phyloP scores from a whole-genome alignment of 2,888 invertebrate genomes.

The Sicus ferrugineus region DNA sequence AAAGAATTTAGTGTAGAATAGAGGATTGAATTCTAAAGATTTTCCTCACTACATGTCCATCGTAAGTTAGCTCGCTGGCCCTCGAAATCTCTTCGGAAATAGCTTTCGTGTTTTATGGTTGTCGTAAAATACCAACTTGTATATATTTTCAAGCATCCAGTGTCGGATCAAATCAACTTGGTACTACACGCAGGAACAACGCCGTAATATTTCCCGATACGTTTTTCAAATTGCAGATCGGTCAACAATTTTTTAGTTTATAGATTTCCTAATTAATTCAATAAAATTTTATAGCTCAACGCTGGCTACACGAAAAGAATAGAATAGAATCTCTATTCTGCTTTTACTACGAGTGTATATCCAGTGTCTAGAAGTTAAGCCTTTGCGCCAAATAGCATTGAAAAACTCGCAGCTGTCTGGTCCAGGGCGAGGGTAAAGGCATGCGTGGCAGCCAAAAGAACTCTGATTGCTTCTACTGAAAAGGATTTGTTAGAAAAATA shows the following conservation, averaged over 20 bases:
- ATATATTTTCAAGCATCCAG: slow-evolving; percentile 26
- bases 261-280: slow-evolving; percentile 16
- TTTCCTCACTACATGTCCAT: slow-evolving; percentile 41
- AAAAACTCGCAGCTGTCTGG: slow-evolving; percentile 32
- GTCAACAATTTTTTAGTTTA: slow-evolving; percentile 18
- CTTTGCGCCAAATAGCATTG: slow-evolving; percentile 36
- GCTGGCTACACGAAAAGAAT: slow-evolving; percentile 17
- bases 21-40: too few relatives aligned
- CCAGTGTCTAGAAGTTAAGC: slow-evolving; percentile 28
- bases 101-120: slow-evolving; percentile 33
- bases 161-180: slow-evolving; percentile 32
- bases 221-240: not conserved
- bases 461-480: too few relatives aligned
- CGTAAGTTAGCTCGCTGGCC: slow-evolving; percentile 43
- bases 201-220: not conserved
- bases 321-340: slow-evolving; percentile 14
- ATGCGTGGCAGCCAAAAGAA: not conserved
- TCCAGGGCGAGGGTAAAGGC: not conserved
- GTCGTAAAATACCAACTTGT: slow-evolving; percentile 28
- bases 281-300: slow-evolving; percentile 34
- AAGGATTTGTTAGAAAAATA: slow-evolving; percentile 36
- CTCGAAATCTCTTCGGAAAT: slow-evolving; percentile 16
- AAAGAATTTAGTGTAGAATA: too few relatives aligned
- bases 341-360: slow-evolving; percentile 32
- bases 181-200: slow-evolving; percentile 5